Evolutionary conservation across 1,140 invertebrate genomes (phyloP).

Genomic region (Nomia melanderi): DNA sequence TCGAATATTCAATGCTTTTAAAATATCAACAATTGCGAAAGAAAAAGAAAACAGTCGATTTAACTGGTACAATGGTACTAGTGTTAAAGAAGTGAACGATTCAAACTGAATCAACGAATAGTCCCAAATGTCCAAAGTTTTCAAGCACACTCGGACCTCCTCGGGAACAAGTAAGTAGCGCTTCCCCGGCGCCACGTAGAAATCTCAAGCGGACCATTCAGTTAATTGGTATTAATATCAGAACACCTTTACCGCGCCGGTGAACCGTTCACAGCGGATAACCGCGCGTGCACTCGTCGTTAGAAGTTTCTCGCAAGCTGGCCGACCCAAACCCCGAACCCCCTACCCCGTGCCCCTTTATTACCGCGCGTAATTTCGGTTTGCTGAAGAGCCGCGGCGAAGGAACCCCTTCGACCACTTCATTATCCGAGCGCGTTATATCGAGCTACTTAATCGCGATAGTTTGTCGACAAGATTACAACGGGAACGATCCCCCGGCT

Average conservation of each 20-base stretch:
- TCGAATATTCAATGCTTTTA: no score
- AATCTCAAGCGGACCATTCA: constrained; percentile 25
- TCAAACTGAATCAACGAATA: no score
- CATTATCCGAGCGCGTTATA: constrained; percentile 56
- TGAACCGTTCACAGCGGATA: constrained; percentile 21
- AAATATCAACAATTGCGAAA: no score
- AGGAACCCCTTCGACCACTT: constrained; percentile 56
- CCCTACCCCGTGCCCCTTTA: constrained; percentile 6
- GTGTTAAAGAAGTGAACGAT: no score
- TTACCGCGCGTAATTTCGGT: constrained; percentile 49
- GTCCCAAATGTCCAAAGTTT: no score
- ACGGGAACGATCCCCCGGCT: constrained; percentile 33
- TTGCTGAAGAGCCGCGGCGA: constrained; percentile 35
- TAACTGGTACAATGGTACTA: no score
- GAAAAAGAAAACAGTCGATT: no score
- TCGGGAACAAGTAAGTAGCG: not conserved
- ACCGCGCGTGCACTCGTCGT: not conserved
- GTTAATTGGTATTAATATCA: constrained; percentile 40
- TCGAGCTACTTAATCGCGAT: constrained; percentile 61
- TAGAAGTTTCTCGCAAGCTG: constrained; percentile 13
- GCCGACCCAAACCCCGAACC: no score
- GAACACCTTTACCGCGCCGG: constrained; percentile 33
- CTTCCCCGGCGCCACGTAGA: not conserved
- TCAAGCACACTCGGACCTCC: no score
- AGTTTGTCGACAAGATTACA: constrained; percentile 65